phyloP scores from a whole-genome alignment of 2,888 invertebrate species.

The Trissonchulus sp. region DNA sequence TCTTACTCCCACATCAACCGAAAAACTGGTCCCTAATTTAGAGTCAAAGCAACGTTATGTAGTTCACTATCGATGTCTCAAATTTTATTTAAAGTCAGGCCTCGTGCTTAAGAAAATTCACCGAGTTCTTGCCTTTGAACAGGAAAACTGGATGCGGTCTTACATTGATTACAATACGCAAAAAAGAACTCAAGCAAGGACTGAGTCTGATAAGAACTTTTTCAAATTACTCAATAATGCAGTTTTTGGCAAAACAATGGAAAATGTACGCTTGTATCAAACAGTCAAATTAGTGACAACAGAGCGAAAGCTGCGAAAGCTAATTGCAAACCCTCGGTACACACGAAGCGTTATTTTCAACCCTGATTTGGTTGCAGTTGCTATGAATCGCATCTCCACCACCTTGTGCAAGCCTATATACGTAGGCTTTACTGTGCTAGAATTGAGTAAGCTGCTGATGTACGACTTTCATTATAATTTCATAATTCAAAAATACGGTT shows the following conservation, averaged over 20 bases:
- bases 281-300: not conserved
- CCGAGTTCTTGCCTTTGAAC: slow-evolving; percentile 40
- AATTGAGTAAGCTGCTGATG: too few relatives aligned
- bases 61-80: slow-evolving; percentile 39
- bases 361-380: slow-evolving; percentile 6
- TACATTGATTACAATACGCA: too few relatives aligned
- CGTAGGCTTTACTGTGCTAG: too few relatives aligned
- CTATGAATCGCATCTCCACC: not conserved
- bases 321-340: not conserved
- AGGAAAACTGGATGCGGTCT: slow-evolving; percentile 38
- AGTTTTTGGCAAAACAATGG: too few relatives aligned
- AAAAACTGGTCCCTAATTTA: slow-evolving; percentile 38
- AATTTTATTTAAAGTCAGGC: slow-evolving; percentile 35
- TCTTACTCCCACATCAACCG: not conserved
- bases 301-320: not conserved
- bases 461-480: slow-evolving; percentile 39
- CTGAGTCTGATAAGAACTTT: not conserved
- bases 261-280: not conserved
- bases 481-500: not conserved
- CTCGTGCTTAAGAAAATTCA: slow-evolving; percentile 43
- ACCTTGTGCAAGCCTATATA: slow-evolving; percentile 7
- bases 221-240: too few relatives aligned
- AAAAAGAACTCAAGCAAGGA: slow-evolving; percentile 22
- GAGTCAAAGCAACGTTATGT: slow-evolving; percentile 41
- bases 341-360: not conserved